Evolutionary conservation across 2,888 invertebrate species (phyloP), one percentile per base, ranked within the genome.

Genomic region (Epinotia bilunana): DNA sequence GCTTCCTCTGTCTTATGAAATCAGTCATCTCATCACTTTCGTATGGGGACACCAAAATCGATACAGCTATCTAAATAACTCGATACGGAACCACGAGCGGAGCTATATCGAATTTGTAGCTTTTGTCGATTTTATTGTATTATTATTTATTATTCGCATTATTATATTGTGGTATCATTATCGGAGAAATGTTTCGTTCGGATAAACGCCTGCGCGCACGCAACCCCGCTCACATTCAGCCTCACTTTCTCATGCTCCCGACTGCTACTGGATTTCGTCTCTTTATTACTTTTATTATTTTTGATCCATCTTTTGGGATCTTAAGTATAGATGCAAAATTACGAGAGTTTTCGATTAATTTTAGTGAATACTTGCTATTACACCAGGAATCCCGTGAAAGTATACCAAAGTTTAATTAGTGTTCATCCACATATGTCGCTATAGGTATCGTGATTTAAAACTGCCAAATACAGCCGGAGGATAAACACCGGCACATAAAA

Each of bases 161-260:
- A 94, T 94, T 94, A 93, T 93, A 93, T 94, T 94, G 92, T 92
- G 91, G 93, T 92, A 93, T 94, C 92, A 94, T 93, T 94, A 94
- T 93, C 92, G 93, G 92, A 89, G 93, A 94, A 94, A 94, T 92
- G 93, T 91, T 94, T 93, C 93, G 93, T 93, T 93, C 90, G 89
- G 94, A 92, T 93, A 93, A 93, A 94, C 92, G 94, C 81, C 90
- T 82, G 86, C 81, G 83, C 85, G 81, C 83, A 83, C 86, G 83
- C 89, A 90, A 90, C 92, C 92, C 93, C 53, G 93, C 92, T 90
- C 93, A 82, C 88, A 90, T 89, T 89, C 87, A 81, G 83, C 86
- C 85, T 86, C 85, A 90, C 92, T 92, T 93, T 94, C 93, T 92
- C 93, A 93, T 91, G 92, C 81, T 88, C 87, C 87, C 85, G 85